A percentile compares a stretch with the other conserved stretches of the same genome.
These are phyloP conservation scores for Craniophora ligustri DNA, from an alignment of 2,888 invertebrate species.

Conservation along the genomic window DNA sequence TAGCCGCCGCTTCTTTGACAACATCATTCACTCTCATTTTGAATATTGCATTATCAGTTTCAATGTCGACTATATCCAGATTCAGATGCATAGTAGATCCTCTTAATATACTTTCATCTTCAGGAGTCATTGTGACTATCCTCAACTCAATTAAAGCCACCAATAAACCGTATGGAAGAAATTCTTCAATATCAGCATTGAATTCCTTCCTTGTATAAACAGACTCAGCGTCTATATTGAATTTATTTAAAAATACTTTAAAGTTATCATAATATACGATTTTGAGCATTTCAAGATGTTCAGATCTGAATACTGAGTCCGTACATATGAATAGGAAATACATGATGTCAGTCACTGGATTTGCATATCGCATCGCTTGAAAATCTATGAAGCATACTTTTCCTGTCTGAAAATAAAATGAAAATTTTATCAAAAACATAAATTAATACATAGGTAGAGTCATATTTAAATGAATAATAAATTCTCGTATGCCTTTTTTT, in stretches of 20 bases:
- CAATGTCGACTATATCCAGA: conserved; percentile 40
- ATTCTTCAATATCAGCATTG: conserved; percentile 66
- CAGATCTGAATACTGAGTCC: conserved; percentile 71
- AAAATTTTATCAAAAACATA: too few relatives aligned
- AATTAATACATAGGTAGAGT: too few relatives aligned
- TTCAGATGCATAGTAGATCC: conserved; percentile 54
- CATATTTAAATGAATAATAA: too few relatives aligned
- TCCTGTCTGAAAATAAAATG: conserved; percentile 63
- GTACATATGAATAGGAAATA: conserved; percentile 77
- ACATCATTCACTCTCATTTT: conserved; percentile 74
- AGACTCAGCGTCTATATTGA: conserved; percentile 63
- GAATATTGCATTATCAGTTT: conserved; percentile 59
- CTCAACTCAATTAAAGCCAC: conserved; percentile 74
- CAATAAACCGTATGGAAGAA: conserved; percentile 71
- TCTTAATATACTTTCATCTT: conserved; percentile 61
- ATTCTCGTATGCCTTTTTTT: too few relatives aligned
- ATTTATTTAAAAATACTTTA: conserved; percentile 63
- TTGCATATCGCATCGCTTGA: conserved; percentile 78
- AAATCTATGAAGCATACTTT: conserved; percentile 78
- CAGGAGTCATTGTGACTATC: conserved; percentile 63
- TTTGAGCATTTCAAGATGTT: conserved; percentile 66
- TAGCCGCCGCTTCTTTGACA: conserved; percentile 67
- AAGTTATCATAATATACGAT: conserved; percentile 70
- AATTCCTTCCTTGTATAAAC: conserved; percentile 70
- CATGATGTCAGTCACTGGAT: conserved; percentile 75